Base-by-base conservation (phyloP, 1,140 invertebrate genomes). In the Camponotus floridanus region DNA sequence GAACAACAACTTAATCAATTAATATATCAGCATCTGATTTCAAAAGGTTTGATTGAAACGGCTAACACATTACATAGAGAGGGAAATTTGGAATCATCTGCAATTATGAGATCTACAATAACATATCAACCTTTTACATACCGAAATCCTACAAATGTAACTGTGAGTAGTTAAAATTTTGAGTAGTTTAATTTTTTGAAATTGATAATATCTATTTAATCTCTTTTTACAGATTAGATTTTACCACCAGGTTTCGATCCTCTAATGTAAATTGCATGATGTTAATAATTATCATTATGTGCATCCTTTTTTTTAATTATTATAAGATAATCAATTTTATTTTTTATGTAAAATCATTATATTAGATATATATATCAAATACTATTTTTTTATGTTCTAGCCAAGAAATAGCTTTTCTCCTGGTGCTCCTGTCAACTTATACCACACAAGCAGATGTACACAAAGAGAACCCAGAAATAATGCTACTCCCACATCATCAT, bases 1-100 rank as follows among this genome's bases (percentile, higher is more conserved):
- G 98, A 99, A 92, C 97, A 97, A 83, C 98, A 99, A 93, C 94
- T 99, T 15, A 96, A 99, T 88, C 98, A 99, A 94, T 95, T 99
- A 4, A 99, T 99, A 70, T 97, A 98, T 92, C 97, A 98, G 86
- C 98, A 99, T 96, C 95, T 99, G 64, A 89, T 97, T 33, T 96
- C 96, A 4, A 97, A 98, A 92, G 98, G 98, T 1, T 96, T 98
- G 33, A 91, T 90, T 11, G 96, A 97, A 67, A 96, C 98, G 36
- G 98, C 98, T 0, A 93, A 96, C 1, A 94, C 95, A 39, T 95
- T 99, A 67, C 97, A 97, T 85, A 96, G 96, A 87, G 98, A 99
- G 95, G 98, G 98, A 5, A 96, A 96, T 76, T 90, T 96, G 92
- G 92, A 95, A 92, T 92, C 95, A 76, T 90, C 94, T 78, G 83